Conservation (phyloP, 2,797 vertebrate species). For the Falco concolor region DNA sequence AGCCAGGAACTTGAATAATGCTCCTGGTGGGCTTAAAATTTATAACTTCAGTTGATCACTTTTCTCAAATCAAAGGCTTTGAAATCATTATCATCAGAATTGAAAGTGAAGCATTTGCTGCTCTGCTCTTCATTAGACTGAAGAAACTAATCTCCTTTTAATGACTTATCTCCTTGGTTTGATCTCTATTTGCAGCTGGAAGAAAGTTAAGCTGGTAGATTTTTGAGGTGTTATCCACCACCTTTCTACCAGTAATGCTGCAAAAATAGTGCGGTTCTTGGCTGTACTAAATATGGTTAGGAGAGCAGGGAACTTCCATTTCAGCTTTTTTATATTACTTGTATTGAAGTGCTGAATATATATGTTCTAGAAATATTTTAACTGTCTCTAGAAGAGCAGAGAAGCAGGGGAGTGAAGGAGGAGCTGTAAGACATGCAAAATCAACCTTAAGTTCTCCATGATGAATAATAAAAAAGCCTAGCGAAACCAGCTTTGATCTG, state of each 20-base stretch:
- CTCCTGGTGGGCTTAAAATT: not conserved
- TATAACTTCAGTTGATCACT: not conserved
- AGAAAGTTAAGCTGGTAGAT: not conserved
- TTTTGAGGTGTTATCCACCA: not conserved
- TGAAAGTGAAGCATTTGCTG: not conserved
- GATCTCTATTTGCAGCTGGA: not conserved
- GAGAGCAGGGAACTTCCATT: not conserved
- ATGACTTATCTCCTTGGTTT: not conserved
- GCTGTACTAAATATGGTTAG: not conserved
- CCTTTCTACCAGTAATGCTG: not conserved
- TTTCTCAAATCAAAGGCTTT: not conserved
- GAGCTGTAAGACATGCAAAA: not conserved
- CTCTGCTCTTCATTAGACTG: not conserved
- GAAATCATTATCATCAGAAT: not conserved
- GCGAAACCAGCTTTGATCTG: not conserved
- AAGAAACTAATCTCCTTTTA: not conserved
- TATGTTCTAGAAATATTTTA: not conserved
- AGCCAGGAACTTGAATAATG: not conserved
- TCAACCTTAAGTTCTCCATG: not conserved
- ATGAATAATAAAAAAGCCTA: not conserved
- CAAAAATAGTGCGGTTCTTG: not conserved
- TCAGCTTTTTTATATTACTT: not conserved
- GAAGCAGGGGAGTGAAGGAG: not conserved
- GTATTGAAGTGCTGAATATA: not conserved
- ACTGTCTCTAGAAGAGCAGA: not conserved